Percentiles rank a stretch among this genome's conserved stretches.
These are phyloP conservation scores for Ifrita kowaldi DNA, from an alignment of 2,113 vertebrate species.

Conservation along the genomic window DNA sequence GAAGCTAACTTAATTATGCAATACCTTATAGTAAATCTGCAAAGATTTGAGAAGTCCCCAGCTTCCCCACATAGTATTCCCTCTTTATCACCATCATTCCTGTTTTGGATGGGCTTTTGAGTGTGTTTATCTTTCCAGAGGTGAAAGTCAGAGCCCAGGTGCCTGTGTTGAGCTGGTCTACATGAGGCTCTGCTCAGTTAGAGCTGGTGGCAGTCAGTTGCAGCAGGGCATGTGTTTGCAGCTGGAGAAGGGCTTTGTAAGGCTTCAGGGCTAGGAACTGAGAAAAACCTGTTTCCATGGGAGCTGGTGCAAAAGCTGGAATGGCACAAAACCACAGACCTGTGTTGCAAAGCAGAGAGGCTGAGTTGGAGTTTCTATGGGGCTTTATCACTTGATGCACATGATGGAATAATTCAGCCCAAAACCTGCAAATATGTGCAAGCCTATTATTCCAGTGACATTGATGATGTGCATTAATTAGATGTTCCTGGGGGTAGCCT, in stretches of 20 bases:
- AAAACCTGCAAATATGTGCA: neutral
- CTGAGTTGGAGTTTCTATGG: neutral
- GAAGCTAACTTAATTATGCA: neutral
- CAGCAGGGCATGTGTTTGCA: rapidly evolving
- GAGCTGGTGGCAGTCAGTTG: neutral
- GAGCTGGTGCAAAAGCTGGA: neutral
- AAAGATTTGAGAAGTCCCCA: neutral
- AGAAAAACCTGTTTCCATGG: neutral
- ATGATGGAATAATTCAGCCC: neutral
- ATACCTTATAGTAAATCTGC: neutral
- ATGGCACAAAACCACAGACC: neutral
- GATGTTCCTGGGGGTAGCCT: neutral
- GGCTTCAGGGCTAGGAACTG: too few relatives aligned
- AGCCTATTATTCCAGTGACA: neutral
- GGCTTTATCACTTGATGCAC: neutral
- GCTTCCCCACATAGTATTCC: neutral
- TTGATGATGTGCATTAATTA: neutral
- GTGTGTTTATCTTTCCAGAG: neutral
- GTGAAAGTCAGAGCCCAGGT: neutral
- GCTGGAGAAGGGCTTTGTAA: neutral
- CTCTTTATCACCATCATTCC: neutral
- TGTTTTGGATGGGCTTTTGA: neutral
- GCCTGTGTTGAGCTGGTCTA: rapidly evolving
- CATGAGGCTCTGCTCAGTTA: neutral
- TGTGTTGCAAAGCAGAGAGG: neutral